phyloP scores from a whole-genome alignment of 2,113 vertebrate species.

The Syrrhaptes paradoxus region DNA sequence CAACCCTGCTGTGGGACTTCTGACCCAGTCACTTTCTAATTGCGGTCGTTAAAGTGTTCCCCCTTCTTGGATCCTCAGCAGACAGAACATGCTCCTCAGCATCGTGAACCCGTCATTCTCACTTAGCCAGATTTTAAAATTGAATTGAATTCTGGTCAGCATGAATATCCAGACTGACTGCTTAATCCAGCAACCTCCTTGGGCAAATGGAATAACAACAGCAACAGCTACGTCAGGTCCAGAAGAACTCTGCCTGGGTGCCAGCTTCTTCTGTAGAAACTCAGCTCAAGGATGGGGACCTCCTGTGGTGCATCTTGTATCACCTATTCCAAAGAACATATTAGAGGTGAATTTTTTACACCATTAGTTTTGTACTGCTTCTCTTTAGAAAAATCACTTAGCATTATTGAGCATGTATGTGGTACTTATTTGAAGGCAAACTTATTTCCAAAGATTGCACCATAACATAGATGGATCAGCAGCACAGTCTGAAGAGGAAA shows the following conservation, averaged over 20 bases:
- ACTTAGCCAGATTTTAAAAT: background rate
- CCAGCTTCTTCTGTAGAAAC: background rate
- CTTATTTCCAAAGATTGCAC: background rate
- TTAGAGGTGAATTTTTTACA: background rate
- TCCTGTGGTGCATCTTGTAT: background rate
- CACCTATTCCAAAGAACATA: background rate
- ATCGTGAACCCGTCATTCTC: background rate
- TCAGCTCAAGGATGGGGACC: background rate
- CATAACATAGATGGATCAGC: rapidly evolving
- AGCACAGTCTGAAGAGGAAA: background rate
- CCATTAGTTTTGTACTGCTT: background rate
- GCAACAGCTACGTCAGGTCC: background rate
- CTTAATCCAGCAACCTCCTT: background rate
- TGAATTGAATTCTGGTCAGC: background rate
- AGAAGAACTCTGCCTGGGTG: background rate
- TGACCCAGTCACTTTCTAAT: background rate
- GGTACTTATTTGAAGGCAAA: background rate
- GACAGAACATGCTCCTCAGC: background rate
- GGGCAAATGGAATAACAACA: background rate
- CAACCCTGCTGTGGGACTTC: background rate
- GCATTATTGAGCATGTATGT: background rate
- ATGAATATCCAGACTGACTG: background rate
- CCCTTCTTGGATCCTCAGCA: background rate
- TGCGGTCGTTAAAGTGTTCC: background rate
- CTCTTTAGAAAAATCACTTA: background rate